These are phyloP conservation scores for Muschampia plurimacula DNA, from an alignment of 2,888 invertebrate genomes.

Conservation along the genomic window DNA sequence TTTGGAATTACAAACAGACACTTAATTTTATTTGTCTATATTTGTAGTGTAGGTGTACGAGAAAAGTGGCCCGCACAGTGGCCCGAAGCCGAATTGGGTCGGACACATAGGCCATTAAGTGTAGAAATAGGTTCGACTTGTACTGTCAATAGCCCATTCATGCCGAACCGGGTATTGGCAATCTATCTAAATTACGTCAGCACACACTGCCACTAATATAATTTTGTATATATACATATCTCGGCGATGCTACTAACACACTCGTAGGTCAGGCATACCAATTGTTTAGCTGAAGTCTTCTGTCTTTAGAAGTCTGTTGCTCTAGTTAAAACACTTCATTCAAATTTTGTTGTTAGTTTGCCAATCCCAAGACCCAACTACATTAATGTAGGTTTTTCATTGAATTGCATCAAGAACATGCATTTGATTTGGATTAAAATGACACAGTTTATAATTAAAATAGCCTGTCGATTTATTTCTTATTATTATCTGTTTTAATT, in stretches of 20 bases:
- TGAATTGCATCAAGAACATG: neutral
- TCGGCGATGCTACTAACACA: neutral
- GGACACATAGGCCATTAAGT: conserved; percentile 16
- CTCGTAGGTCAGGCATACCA: neutral
- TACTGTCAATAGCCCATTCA: conserved; percentile 32
- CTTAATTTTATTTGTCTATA: no score
- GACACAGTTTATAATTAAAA: neutral
- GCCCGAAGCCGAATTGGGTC: conserved; percentile 16
- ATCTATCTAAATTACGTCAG: conserved; percentile 32
- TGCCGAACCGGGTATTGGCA: conserved; percentile 15
- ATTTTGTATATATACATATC: neutral
- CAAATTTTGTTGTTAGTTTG: neutral
- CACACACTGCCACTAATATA: neutral
- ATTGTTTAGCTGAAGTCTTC: neutral
- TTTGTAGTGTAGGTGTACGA: no score
- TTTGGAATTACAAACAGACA: no score
- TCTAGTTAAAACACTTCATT: no score
- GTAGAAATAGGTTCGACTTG: conserved; percentile 29
- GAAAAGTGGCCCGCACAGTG: neutral
- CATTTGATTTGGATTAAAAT: neutral
- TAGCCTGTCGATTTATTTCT: neutral
- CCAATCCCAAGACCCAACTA: neutral
- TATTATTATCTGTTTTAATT: no score
- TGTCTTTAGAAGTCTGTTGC: neutral
- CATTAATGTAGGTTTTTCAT: neutral